Evolutionary conservation across 2,113 vertebrate genomes (phyloP).

Genomic region (Dascyllus trimaculatus): DNA sequence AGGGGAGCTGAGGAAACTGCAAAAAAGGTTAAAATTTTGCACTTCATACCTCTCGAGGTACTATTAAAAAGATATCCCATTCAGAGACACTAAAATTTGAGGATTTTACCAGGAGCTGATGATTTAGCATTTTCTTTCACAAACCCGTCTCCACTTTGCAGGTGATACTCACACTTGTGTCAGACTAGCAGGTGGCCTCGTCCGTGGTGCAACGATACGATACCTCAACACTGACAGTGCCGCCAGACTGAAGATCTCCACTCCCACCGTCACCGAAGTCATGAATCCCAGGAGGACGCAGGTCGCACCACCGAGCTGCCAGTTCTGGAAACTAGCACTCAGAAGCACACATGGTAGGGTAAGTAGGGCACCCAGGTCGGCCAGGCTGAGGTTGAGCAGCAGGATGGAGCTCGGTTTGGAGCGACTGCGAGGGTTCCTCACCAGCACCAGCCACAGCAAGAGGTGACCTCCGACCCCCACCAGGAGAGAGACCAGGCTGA

Average conservation of each 20-base stretch:
- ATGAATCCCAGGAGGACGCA: slow-evolving; percentile 80
- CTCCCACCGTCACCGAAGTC: slow-evolving; percentile 79
- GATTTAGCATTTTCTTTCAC: no score
- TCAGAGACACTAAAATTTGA: no score
- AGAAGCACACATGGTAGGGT: slow-evolving; percentile 81
- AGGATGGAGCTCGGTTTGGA: slow-evolving; percentile 77
- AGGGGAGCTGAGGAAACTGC: no score
- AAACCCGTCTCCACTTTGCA: neutral
- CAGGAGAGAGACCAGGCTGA: slow-evolving; percentile 80
- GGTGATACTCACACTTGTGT: slow-evolving; percentile 72
- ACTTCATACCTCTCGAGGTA: no score
- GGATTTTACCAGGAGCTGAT: no score
- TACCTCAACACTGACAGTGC: slow-evolving; percentile 76
- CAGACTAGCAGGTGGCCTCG: slow-evolving; percentile 45
- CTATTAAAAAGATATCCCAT: no score
- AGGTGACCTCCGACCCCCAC: slow-evolving; percentile 77
- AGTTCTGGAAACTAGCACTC: slow-evolving; percentile 76
- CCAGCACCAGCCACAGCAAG: slow-evolving; percentile 80
- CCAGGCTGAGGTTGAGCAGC: slow-evolving; percentile 83
- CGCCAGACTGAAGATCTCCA: slow-evolving; percentile 81
- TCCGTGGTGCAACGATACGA: slow-evolving; percentile 66
- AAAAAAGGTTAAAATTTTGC: no score
- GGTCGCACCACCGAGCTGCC: slow-evolving; percentile 73
- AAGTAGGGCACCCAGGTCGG: slow-evolving; percentile 77
- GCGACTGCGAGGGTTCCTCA: slow-evolving; percentile 72